Percentiles rank a stretch among this genome's conserved stretches.
Conservation (phyloP, 1,140 invertebrate genomes). For the Oscheius sp. region DNA sequence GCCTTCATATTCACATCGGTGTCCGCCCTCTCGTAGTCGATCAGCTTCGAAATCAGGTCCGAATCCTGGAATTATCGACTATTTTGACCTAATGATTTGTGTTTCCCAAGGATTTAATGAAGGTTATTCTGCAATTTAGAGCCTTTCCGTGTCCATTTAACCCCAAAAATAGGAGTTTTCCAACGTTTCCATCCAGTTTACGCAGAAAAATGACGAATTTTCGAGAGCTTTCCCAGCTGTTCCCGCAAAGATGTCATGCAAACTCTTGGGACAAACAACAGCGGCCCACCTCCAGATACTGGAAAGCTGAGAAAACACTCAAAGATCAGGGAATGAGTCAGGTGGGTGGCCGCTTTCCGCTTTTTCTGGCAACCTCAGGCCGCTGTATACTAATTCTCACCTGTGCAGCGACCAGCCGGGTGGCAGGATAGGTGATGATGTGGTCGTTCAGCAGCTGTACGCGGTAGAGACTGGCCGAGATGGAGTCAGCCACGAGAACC, state of each 20-base stretch:
- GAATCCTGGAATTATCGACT: constrained; percentile 20
- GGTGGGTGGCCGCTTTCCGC: too few relatives aligned
- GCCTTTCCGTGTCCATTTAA: not conserved
- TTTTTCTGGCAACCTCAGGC: too few relatives aligned
- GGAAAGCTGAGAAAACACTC: not conserved
- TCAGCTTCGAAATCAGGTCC: constrained; percentile 19
- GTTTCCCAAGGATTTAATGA: not conserved
- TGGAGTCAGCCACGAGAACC: not conserved
- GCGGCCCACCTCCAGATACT: too few relatives aligned
- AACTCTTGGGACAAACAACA: too few relatives aligned
- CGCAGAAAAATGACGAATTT: too few relatives aligned
- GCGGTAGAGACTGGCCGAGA: not conserved
- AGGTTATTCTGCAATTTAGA: constrained; percentile 6
- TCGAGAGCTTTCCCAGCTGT: too few relatives aligned
- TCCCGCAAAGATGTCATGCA: too few relatives aligned
- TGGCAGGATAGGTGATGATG: not conserved
- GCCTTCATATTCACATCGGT: constrained; percentile 18
- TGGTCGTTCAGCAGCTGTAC: not conserved
- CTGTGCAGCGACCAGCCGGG: constrained; percentile 4
- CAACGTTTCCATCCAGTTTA: not conserved
- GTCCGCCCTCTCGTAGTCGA: constrained; percentile 15
- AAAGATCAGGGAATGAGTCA: too few relatives aligned
- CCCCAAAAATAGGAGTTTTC: constrained; percentile 19
- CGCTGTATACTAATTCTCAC: too few relatives aligned
- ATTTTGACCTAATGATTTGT: not conserved